A percentile compares a stretch with the other conserved stretches of the same genome.
These are phyloP conservation scores for Pelusios castaneus DNA, from an alignment of 2,113 vertebrate species.

Conservation along the genomic window DNA sequence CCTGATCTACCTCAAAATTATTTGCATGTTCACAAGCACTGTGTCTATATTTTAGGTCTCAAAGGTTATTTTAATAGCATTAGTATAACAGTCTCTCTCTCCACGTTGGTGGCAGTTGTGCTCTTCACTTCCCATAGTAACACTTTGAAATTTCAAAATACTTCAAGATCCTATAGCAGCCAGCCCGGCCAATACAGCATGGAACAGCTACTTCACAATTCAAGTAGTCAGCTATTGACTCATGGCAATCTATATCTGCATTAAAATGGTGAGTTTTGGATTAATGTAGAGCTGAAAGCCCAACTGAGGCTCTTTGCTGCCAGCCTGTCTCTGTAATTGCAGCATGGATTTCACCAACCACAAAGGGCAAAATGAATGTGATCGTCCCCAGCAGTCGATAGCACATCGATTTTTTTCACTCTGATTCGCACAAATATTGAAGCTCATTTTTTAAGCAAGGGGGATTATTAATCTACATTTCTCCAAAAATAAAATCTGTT, in stretches of 20 bases:
- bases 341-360: constrained; percentile 88
- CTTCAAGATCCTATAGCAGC: constrained; percentile 74
- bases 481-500: constrained; percentile 70
- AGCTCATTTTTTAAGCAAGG: constrained; percentile 83
- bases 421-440: constrained; percentile 83
- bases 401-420: constrained; percentile 84
- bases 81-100: constrained; percentile 26
- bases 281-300: constrained; percentile 88
- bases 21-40: neutral
- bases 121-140: constrained; percentile 61
- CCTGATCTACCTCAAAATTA: constrained; percentile 26
- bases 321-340: constrained; percentile 86
- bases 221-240: constrained; percentile 86
- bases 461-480: constrained; percentile 81
- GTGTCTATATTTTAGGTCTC: constrained; percentile 42
- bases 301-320: constrained; percentile 84
- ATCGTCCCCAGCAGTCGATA: constrained; percentile 83
- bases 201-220: constrained; percentile 81
- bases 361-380: constrained; percentile 87
- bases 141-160: constrained; percentile 77
- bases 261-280: constrained; percentile 86
- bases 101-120: constrained; percentile 38
- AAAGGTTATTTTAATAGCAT: constrained; percentile 37
- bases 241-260: constrained; percentile 86
- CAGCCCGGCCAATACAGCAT: constrained; percentile 71